Evolutionary conservation across 2,797 vertebrate species (phyloP), one percentile per base, ranked within the genome.

Genomic region (Erethizon dorsatum): DNA sequence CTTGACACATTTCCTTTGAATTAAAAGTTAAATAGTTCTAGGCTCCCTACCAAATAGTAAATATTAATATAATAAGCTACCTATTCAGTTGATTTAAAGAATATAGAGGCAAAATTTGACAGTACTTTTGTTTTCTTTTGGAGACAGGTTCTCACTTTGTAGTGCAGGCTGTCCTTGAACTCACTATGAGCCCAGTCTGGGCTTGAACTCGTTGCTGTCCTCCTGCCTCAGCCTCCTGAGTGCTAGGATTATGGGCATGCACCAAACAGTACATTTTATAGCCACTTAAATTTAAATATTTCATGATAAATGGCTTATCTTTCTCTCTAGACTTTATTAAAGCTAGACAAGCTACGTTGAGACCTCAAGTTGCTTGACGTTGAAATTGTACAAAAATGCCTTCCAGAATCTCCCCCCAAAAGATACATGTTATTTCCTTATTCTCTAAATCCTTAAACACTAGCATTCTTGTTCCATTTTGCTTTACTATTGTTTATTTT

Each of bases 81-180:
- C 67, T 63, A 50, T 45, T 79, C 13, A 26, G 5, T 89, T 96
- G 47, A 75, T 86, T 52, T 61, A 28, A 96, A 94, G 56, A 95
- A 85, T 88, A n/a, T 52, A 26, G 28, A 80, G 50, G 52, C 75
- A 67, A 91, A 86, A 85, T 83, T 54, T 78, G 9, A 50, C 37
- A 54, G 54, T 59, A 59, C 57, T 59, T 59, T 59, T 59, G 7
- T 59, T 59, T 22, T 59, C 20, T 59, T 22, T 59, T 54, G 54
- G 54, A 54, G 14, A 54, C 14, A 54, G 54, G 54, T 3, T 54
- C 54, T 54, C 17, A 54, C 54, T 54, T 54, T n/a, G n/a, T 15
- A 15, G 54, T 54, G 57, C 57, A n/a, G n/a, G n/a, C n/a, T 22
- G 57, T 59, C 57, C 57, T 59, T 59, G 20, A 59, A 59, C 57